Evolutionary conservation across 2,797 vertebrate genomes (phyloP).

Genomic region (Tenualosa thibaudeaui): DNA sequence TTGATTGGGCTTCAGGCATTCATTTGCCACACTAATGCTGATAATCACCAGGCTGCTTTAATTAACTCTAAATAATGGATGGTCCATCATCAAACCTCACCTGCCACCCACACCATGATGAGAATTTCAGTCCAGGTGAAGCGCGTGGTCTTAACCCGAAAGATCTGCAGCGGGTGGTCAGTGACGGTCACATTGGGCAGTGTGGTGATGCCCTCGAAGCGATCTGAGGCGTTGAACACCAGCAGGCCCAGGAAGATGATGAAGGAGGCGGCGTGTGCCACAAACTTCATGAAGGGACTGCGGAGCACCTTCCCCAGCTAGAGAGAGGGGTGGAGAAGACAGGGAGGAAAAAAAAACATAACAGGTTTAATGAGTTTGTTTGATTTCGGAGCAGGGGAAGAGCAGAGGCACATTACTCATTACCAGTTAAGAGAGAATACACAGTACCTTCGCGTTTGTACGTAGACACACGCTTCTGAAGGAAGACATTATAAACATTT

Average conservation of each 20-base stretch:
- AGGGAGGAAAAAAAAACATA: conserved; percentile 28
- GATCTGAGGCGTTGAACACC: conserved; percentile 87
- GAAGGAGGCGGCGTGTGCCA: conserved; percentile 87
- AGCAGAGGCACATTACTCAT: background rate
- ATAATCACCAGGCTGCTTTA: background rate
- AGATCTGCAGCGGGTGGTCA: conserved; percentile 86
- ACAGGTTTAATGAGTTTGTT: background rate
- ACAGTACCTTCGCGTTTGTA: background rate
- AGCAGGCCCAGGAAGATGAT: conserved; percentile 88
- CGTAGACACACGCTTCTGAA: background rate
- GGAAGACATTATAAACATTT: background rate
- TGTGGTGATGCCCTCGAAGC: conserved; percentile 82
- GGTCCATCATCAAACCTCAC: conserved; percentile 62
- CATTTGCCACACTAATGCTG: background rate
- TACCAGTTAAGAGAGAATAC: background rate
- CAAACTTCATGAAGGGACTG: conserved; percentile 91
- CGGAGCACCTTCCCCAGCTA: conserved; percentile 84
- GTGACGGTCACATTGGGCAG: conserved; percentile 83
- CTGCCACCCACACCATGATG: conserved; percentile 89
- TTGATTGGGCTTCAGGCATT: background rate
- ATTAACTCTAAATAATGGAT: conserved; percentile 9
- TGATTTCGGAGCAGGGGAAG: background rate
- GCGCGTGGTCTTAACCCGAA: conserved; percentile 85
- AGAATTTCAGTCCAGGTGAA: conserved; percentile 88
- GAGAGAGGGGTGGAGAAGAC: background rate